Conservation (phyloP, 2,113 vertebrate genomes). For the Tyrannus savana region DNA sequence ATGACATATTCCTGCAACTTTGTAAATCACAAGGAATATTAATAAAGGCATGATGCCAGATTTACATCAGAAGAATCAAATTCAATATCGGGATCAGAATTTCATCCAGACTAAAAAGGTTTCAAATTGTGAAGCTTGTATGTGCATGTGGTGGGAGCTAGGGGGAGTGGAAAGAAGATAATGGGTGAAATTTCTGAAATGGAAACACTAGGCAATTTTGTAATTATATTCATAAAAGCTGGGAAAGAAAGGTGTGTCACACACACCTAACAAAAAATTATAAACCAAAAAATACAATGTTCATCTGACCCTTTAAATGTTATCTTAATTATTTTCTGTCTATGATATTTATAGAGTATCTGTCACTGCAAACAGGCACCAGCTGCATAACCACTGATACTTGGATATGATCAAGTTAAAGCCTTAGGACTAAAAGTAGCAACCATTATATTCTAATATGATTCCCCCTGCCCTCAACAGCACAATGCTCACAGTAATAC, state of each 20-base stretch:
- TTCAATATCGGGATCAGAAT: not conserved
- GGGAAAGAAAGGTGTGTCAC: not conserved
- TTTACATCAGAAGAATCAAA: not conserved
- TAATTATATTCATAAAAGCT: not conserved
- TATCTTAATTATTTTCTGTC: not conserved
- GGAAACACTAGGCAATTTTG: not conserved
- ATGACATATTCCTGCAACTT: not conserved
- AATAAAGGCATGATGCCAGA: not conserved
- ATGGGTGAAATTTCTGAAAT: not conserved
- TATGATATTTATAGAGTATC: not conserved
- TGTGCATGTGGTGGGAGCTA: rapidly evolving
- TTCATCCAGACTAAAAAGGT: not conserved
- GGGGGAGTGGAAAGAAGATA: not conserved
- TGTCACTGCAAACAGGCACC: not conserved
- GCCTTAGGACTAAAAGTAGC: not conserved
- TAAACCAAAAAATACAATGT: not conserved
- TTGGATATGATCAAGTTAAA: not conserved
- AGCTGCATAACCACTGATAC: constrained; percentile 2
- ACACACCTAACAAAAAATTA: not conserved
- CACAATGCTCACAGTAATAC: not conserved
- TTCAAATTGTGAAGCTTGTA: not conserved
- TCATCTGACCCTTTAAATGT: not conserved
- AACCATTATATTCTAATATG: not conserved
- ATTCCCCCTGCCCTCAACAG: not conserved
- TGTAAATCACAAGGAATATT: not conserved